Evolutionary conservation across 2,797 vertebrate genomes (phyloP), one percentile per base, ranked within the genome.

Genomic region (Syngnathus acus): DNA sequence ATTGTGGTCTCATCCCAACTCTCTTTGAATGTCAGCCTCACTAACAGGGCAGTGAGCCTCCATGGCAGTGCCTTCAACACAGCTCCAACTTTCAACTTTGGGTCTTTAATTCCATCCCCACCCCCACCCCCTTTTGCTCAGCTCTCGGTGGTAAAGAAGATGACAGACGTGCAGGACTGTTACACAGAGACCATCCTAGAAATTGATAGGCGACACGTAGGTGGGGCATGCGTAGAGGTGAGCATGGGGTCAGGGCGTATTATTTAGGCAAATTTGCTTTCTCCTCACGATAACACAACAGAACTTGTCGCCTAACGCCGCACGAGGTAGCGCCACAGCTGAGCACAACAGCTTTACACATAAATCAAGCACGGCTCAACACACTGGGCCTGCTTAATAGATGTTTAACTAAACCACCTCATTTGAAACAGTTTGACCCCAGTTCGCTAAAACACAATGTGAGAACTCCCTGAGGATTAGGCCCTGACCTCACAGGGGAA

Each of bases 361-460:
- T 92, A 92, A 92, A 92, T 90, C 88, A 91, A 86, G 81, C 77
- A 48, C 72, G 75, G 73, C 78, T 81, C 78, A 86, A 90, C 86
- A 87, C 86, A 87, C 83, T 80, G 85, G 87, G 74, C 73, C 83
- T 82, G 83, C 81, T 87, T 92, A 92, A 92, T 92, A 90, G 90
- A 89, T 92, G 91, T 92, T 92, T 91, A 93, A 93, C 91, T 91
- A 92, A 92, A 92, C 89, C 89, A 86, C 87, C 86, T 88, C 82
- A 79, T 92, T 93, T 89, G 82, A 92, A 92, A 90, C 90, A 86
- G 88, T 92, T 92, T 93, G 92, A 92, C 91, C 91, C 85, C 66
- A 43, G 79, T 80, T 81, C 83, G 83, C 89, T 84, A 86, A 90
- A 87, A 89, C 87, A 93, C 91, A 92, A 93, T 93, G 83, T 73